These are phyloP conservation scores for Excalfactoria chinensis DNA, from an alignment of 2,113 vertebrate species.

Conservation along the genomic window DNA sequence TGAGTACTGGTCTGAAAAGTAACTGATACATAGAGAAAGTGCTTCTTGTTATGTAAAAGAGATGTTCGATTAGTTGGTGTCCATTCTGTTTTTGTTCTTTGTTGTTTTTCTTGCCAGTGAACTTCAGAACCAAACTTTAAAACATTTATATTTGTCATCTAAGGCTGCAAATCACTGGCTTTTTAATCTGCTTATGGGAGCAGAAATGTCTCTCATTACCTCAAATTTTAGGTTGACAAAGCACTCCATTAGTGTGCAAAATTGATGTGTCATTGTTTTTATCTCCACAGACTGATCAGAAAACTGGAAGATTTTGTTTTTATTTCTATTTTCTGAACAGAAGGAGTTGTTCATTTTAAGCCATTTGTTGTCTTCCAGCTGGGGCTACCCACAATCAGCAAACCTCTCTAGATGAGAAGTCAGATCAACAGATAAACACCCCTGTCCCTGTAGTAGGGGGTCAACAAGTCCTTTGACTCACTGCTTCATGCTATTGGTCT, in stretches of 20 bases:
- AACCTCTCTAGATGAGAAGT: background rate
- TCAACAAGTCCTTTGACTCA: rapidly evolving
- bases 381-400: background rate
- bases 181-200: background rate
- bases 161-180: background rate
- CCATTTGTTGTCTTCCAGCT: background rate
- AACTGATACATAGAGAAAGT: rapidly evolving
- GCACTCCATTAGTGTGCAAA: background rate
- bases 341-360: background rate
- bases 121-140: background rate
- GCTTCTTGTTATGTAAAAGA: background rate
- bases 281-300: background rate
- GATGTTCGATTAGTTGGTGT: rapidly evolving
- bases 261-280: background rate
- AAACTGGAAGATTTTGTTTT: background rate
- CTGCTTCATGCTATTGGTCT: background rate
- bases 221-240: background rate
- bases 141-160: background rate
- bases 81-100: background rate
- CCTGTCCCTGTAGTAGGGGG: background rate
- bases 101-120: background rate
- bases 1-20: background rate
- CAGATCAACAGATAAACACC: background rate
- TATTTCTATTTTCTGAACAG: background rate
- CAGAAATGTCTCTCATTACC: background rate